Evolutionary conservation across 2,113 vertebrate species (phyloP), one percentile per base, ranked within the genome.

Genomic region (Perccottus glenii): DNA sequence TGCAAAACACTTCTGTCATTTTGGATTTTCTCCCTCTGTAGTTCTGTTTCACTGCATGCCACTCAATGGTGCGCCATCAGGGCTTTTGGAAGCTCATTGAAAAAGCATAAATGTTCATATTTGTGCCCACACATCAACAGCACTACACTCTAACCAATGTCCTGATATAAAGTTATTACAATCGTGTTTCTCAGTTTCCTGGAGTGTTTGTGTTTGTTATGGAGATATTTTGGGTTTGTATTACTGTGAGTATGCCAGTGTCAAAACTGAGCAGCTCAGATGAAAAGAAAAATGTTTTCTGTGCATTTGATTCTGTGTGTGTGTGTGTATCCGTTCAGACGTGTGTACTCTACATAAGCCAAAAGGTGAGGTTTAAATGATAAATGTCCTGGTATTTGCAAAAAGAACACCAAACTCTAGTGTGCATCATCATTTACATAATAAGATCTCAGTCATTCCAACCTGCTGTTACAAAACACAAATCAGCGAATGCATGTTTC

Each of bases 161-260:
- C 19, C 19, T 27, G 32, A 53, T 63, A 52, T 47, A 36, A n/a
- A 48, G 55, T 42, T 9, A 15, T 53, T 80, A 14, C 14, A 14
- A 35, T 64, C 72, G 44, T 40, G 46, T 58, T 33, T 50, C 44
- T 36, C 43, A 11, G 40, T 57, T 63, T 50, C 56, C 55, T 74
- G 77, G 72, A 87, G 85, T 82, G 87, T 87, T 83, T 84, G 55
- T 78, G 64, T 86, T 82, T 89, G 73, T 88, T 88, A 70, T 82
- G 67, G 75, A 77, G 60, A 40, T 82, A 80, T 86, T 55, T 36
- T 36, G 52, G 1, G 19, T 27, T 27, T 27, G 19, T 27, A 3
- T 27, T 27, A 1, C 19, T 2, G 19, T 27, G 19, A 27, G 19
- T 3, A 27, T 27, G 19, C 19, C 6, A 1, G 12, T 27, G 19